Evolutionary conservation across 2,888 invertebrate species (phyloP).

Genomic region (Lutraria lutraria): DNA sequence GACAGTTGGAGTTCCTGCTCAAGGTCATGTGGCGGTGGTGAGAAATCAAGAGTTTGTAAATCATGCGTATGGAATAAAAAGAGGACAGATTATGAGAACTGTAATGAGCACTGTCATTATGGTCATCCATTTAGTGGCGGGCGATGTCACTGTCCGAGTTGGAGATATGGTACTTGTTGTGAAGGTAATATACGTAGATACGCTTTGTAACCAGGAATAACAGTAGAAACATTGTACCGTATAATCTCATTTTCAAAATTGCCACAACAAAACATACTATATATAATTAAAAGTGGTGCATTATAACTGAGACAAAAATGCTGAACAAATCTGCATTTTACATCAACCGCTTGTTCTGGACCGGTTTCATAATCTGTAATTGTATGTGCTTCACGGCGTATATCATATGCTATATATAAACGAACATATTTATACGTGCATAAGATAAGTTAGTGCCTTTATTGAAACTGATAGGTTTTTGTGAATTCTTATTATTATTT

Average conservation of each 20-base stretch:
- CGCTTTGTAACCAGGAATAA: background rate
- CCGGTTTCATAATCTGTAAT: too few species aligned
- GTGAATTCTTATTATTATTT: too few species aligned
- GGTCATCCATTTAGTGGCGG: background rate
- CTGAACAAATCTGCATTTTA: too few species aligned
- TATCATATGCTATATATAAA: too few species aligned
- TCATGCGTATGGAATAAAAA: background rate
- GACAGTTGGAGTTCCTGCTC: constrained; percentile 24
- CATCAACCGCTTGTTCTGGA: too few species aligned
- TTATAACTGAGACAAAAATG: too few species aligned
- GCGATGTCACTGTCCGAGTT: background rate
- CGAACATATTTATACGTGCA: too few species aligned
- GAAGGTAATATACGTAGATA: constrained; percentile 9
- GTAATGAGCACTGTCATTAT: background rate
- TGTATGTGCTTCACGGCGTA: too few species aligned
- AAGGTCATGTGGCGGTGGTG: background rate
- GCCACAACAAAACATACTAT: too few species aligned
- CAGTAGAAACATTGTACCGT: background rate
- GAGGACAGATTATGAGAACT: background rate
- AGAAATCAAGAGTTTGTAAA: background rate
- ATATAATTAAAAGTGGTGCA: too few species aligned
- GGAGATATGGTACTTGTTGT: constrained; percentile 20
- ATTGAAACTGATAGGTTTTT: too few species aligned
- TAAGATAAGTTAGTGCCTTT: too few species aligned
- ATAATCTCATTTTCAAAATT: background rate